Evolutionary conservation across 2,797 vertebrate genomes (phyloP), one percentile per base, ranked within the genome.

Genomic region (Danio albolineatus): DNA sequence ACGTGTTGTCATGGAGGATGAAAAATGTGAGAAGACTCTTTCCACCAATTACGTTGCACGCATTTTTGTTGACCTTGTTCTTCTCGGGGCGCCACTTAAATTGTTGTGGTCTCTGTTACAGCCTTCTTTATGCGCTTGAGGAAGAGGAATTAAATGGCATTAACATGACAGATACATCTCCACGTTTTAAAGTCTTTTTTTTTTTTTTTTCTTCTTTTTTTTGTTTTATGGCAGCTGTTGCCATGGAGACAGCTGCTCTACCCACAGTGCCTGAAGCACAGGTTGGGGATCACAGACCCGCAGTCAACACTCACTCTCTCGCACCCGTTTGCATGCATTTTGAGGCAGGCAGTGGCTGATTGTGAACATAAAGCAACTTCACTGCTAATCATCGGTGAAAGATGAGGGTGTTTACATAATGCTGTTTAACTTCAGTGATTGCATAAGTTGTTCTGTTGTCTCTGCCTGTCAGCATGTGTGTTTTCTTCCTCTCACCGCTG

Each of bases 181-280:
- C 13, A 14, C 38, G 46, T 79, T 56, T 80, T 39, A 73, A 62
- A 10, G 1, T 75, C 53, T 66, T 67, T 66, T 66, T 49, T 19
- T 1, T 6, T 49, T 66, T 60, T 77, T 73, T 59, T 51, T 75
- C 46, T 80, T 76, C 19, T 0, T 6, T 49, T 66, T 60, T 77
- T 76, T 65, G 57, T 75, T 46, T 80, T 72, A 62, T 53, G 51
- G 44, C 67, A 65, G 74, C 71, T 73, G 85, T 86, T 86, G 76
- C 81, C 48, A 85, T 86, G 76, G 83, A 76, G 81, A 85, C 85
- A 73, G 62, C 54, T 74, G 62, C 66, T 67, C 78, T 49, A 51
- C 64, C 78, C 76, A 13, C 48, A 44, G 59, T 60, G 73, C 71
- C 69, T 77, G 73, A 61, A 64, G 21, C 66, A 70, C 81, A 56